Base-by-base conservation (phyloP, 2,797 vertebrate species). In the Chromobotia macracanthus region DNA sequence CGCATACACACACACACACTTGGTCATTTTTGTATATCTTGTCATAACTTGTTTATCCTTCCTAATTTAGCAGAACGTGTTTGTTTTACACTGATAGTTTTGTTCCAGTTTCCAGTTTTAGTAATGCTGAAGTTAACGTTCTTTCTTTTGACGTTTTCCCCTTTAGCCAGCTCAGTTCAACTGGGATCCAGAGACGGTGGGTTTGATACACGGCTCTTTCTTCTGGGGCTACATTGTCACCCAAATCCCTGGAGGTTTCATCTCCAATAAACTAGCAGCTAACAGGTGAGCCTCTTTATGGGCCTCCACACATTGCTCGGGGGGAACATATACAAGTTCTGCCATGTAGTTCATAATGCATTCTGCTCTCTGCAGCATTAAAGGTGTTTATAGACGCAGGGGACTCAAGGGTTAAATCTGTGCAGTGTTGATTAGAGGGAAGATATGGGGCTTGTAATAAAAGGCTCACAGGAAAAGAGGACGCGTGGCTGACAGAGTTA, bases 181-280 rank as follows among this genome's bases (percentile, higher is more conserved):
- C 88, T 99, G 98, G 98, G 95, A 99, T 85, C 97, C 97, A 38
- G 98, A 99, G 89, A 99, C 96, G 0, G 98, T 99, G 78, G 98
- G 98, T n/a, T 92, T 99, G 79, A 99, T 99, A 85, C 98, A 99
- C 1, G 98, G 98, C 66, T 99, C 98, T 48, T 99, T 99, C 88
- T 99, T 99, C 92, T 99, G 98, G 97, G 98, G 98, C 77, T 99
- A 99, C 87, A 99, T 99, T 77, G 93, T 99, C 85, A 99, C 98
- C 79, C 98, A 99, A 85, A 99, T 99, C 87, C 98, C 98, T 7
- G 97, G 98, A 83, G 98, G 98, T 63, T 99, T 99, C 93, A 99
- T 99, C 86, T 94, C 97, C 88, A 99, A 99, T 89, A 99, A 98
- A 89, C 89, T 99, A 82, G 96, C 95, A 81, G 98, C 98, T 75